Evolutionary conservation across 2,888 invertebrate species (phyloP), one percentile per base, ranked within the genome.

Genomic region (Pherbina coryleti): DNA sequence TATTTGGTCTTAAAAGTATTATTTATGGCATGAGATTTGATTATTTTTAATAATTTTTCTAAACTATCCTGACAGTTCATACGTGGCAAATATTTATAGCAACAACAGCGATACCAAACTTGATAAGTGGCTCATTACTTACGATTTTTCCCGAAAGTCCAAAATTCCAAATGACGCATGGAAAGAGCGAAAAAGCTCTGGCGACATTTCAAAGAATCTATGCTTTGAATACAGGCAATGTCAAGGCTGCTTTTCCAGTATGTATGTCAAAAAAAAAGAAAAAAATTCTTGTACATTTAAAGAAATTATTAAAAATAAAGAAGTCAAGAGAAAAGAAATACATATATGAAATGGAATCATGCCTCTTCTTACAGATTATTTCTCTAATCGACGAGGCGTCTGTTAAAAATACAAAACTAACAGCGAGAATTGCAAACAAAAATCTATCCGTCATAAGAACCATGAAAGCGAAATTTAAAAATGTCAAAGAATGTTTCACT

Each of bases 161-260:
- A 3, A 89, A 89, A 79, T 89, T 88, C 78, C 82, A 88, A 2
- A 88, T 89, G 87, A 82, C 88, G 0, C 83, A 83, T 11, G 88
- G 88, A 2, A 84, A 85, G 34, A 88, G 89, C 70, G 79, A 81
- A 19, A 87, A 88, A 64, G 89, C 89, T 7, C 74, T 89, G 79
- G 78, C 82, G 55, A 84, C 85, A 14, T 85, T 89, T 81, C 89
- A 89, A 77, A 91, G 86, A 79, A 93, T 96, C 2, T 95, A 93
- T 85, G 86, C 90, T 0, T 85, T 92, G 57, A 95, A 95, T 84
- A 93, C 92, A 1, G 93, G 94, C 2, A 91, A 91, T 77, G 87
- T 92, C 0, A 89, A 90, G 49, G 91, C 92, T 5, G 91, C 91
- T 0, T 95, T 91, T 90, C 94, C 95, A 55, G 95, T 95, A 89